phyloP scores from a whole-genome alignment of 2,797 vertebrate genomes.

The Australoheros facetus region DNA sequence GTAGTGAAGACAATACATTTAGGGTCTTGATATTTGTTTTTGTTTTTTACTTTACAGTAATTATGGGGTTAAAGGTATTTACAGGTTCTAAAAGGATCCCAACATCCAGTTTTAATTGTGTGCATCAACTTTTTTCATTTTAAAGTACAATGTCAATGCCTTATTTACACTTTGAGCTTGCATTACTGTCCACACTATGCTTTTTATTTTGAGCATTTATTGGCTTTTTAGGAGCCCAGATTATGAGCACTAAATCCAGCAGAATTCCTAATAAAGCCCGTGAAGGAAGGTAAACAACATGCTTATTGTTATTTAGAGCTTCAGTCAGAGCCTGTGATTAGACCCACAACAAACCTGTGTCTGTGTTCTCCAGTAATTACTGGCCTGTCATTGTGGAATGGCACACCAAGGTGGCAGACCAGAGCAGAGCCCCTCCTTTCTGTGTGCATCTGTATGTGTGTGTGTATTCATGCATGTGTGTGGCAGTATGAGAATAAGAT shows the following conservation, averaged over 20 bases:
- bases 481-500: constrained; percentile 4
- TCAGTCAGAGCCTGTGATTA: constrained; percentile 6
- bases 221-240: not conserved
- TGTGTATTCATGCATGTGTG: constrained; percentile 9
- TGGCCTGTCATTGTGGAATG: constrained; percentile 55
- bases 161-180: not conserved
- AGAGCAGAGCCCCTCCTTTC: constrained; percentile 32
- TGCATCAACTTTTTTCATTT: not conserved
- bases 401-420: constrained; percentile 44
- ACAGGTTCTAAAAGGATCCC: not conserved
- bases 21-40: not conserved
- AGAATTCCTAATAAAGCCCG: not conserved
- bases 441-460: constrained; percentile 38
- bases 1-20: not conserved
- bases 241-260: not conserved
- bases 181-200: too few relatives aligned
- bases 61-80: not conserved
- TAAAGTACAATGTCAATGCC: not conserved
- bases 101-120: not conserved
- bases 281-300: constrained; percentile 15
- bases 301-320: constrained; percentile 24
- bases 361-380: constrained; percentile 45
- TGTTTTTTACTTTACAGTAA: too few relatives aligned
- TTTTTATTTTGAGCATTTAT: not conserved
- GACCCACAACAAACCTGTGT: constrained; percentile 9